phyloP scores from a whole-genome alignment of 1,140 invertebrate species.

The Andrena cerasifolii region DNA sequence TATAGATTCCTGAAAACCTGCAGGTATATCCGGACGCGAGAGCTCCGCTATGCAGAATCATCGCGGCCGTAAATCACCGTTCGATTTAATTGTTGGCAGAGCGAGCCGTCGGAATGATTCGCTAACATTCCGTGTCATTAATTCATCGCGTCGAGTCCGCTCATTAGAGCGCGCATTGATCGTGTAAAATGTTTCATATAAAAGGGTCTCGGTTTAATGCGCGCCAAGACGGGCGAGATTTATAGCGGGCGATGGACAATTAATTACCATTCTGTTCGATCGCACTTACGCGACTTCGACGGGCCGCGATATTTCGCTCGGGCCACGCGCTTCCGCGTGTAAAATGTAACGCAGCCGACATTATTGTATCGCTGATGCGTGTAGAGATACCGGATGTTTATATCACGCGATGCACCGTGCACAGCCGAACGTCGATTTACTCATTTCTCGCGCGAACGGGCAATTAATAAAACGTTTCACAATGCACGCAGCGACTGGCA shows the following conservation, averaged over 20 bases:
- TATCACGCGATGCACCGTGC: conserved; percentile 17
- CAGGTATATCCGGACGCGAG: no score
- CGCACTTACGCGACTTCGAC: conserved; percentile 36
- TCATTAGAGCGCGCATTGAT: conserved; percentile 57
- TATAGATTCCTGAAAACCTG: no score
- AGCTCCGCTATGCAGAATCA: neutral
- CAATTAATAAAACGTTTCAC: conserved; percentile 24
- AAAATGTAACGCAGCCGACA: conserved; percentile 27
- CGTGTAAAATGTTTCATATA: conserved; percentile 49
- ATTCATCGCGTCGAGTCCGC: conserved; percentile 51
- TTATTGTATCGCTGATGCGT: conserved; percentile 15
- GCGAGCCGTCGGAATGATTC: conserved; percentile 27
- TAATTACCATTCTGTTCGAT: conserved; percentile 58
- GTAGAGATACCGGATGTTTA: conserved; percentile 21
- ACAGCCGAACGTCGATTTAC: neutral
- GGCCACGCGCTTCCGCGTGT: conserved; percentile 16
- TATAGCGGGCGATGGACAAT: conserved; percentile 48
- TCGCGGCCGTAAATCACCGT: conserved; percentile 20
- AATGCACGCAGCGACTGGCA: neutral
- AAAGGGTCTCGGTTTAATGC: conserved; percentile 59
- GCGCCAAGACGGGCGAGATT: conserved; percentile 44
- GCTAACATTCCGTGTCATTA: conserved; percentile 45
- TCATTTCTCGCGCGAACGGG: neutral
- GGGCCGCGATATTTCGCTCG: neutral
- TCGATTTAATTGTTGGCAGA: conserved; percentile 47